Conservation (phyloP, 2,888 invertebrate species). For the Drosophila siamana region DNA sequence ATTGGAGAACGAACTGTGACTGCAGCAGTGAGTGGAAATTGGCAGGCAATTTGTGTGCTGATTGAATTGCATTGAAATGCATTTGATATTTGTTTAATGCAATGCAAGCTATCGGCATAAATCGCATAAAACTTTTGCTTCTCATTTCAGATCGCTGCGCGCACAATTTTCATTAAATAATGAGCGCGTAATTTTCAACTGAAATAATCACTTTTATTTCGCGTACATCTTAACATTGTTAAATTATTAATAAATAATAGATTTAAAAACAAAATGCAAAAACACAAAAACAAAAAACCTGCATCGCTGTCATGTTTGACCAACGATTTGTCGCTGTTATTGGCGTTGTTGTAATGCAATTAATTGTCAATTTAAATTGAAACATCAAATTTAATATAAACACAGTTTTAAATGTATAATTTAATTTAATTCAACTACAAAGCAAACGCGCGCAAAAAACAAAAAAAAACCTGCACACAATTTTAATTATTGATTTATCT, state of each 20-base stretch:
- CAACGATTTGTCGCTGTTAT: conserved; percentile 36
- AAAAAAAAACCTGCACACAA: conserved; percentile 42
- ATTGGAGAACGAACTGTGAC: too few species aligned
- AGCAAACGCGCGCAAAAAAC: conserved; percentile 8
- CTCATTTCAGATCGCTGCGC: not conserved
- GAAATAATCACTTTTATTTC: not conserved
- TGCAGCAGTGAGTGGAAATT: conserved; percentile 39
- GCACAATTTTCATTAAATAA: not conserved
- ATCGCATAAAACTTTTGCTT: not conserved
- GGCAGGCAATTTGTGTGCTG: conserved; percentile 54
- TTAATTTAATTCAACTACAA: conserved; percentile 63
- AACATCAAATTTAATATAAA: conserved; percentile 78
- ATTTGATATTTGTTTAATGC: conserved; percentile 40
- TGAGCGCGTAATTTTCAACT: not conserved
- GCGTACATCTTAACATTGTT: conserved; percentile 22
- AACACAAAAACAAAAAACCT: not conserved
- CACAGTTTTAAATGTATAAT: conserved; percentile 73
- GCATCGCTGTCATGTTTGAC: conserved; percentile 44
- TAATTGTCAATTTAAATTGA: conserved; percentile 78
- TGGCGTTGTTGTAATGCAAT: conserved; percentile 65
- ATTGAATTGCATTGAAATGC: conserved; percentile 65
- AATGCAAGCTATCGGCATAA: not conserved
- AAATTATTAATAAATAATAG: not conserved
- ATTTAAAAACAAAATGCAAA: too few species aligned
- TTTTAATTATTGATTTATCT: conserved; percentile 73